Conservation (phyloP, 2,888 invertebrate genomes). For the Serripes groenlandicus region DNA sequence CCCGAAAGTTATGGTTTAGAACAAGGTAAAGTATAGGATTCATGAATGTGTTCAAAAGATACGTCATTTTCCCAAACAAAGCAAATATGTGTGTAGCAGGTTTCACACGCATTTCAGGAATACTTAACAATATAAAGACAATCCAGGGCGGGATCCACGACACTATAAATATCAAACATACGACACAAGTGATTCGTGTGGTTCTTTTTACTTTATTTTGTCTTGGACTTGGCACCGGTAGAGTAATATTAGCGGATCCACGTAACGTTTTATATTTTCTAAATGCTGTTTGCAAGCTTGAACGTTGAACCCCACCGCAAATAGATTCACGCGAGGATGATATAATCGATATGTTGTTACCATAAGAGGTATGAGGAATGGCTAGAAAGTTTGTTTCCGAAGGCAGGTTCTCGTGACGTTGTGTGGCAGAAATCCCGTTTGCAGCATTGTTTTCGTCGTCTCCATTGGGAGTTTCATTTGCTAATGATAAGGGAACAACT, state of each 20-base stretch:
- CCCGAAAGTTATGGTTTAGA: slow-evolving; percentile 41
- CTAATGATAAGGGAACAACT: neutral
- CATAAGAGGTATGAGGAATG: too few relatives aligned
- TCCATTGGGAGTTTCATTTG: too few relatives aligned
- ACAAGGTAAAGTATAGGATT: slow-evolving; percentile 43
- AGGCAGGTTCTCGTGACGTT: neutral
- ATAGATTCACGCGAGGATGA: too few relatives aligned
- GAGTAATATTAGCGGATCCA: neutral
- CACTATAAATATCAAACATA: slow-evolving; percentile 44
- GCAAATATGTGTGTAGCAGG: slow-evolving; percentile 12
- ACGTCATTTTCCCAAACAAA: slow-evolving; percentile 46
- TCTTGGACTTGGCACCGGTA: neutral
- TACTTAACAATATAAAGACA: slow-evolving; percentile 26
- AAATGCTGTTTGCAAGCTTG: too few relatives aligned
- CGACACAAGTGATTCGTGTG: slow-evolving; percentile 41
- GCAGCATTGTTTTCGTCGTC: too few relatives aligned
- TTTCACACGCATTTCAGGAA: neutral
- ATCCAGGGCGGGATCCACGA: slow-evolving; percentile 53
- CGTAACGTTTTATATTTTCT: too few relatives aligned
- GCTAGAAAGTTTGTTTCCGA: too few relatives aligned
- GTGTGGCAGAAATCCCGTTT: neutral
- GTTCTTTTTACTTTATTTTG: slow-evolving; percentile 9
- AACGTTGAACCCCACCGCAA: too few relatives aligned
- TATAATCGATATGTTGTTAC: too few relatives aligned
- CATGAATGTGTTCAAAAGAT: slow-evolving; percentile 38